A percentile compares a stretch with the other conserved stretches of the same genome.
phyloP scores from a whole-genome alignment of 2,888 invertebrate species.

The Gastracanthus pulcherrimus region DNA sequence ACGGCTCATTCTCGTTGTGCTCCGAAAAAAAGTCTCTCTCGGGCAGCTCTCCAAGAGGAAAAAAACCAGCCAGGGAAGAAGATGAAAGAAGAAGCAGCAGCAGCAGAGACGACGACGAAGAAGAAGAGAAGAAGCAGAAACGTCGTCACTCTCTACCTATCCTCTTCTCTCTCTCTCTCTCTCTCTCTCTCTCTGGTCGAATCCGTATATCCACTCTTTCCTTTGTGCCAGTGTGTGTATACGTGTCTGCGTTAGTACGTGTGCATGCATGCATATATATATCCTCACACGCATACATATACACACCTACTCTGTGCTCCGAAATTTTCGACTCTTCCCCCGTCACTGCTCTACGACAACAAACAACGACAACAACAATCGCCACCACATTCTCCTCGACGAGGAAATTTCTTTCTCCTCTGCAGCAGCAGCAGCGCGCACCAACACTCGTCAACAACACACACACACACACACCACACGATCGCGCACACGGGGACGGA shows the following conservation, averaged over 20 bases:
- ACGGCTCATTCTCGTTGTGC: conserved; percentile 20
- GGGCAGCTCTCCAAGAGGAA: conserved; percentile 49
- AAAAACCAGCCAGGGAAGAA: conserved; percentile 38
- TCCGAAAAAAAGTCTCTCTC: conserved; percentile 34
- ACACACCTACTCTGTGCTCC: too few relatives aligned
- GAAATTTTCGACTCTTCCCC: conserved; percentile 5
- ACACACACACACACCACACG: not conserved
- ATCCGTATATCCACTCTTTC: too few relatives aligned
- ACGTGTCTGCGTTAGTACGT: too few relatives aligned
- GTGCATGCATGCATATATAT: too few relatives aligned
- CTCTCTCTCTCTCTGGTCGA: conserved; percentile 13
- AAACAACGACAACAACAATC: not conserved
- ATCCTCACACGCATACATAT: too few relatives aligned
- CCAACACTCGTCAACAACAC: not conserved
- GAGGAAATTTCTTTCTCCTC: too few relatives aligned
- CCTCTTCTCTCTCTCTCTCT: not conserved
- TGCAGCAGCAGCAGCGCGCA: too few relatives aligned
- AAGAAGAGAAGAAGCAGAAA: conserved; percentile 1
- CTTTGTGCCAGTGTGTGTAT: conserved; percentile 46
- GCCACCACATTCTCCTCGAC: too few relatives aligned
- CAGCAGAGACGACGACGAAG: not conserved
- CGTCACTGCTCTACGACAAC: not conserved
- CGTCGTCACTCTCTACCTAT: not conserved
- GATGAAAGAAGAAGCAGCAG: not conserved
- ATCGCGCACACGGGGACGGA: not conserved